A percentile compares a stretch with the other conserved stretches of the same genome.
These are phyloP conservation scores for Peromyscus aztecus DNA, from an alignment of 2,797 vertebrate species.

Conservation along the genomic window DNA sequence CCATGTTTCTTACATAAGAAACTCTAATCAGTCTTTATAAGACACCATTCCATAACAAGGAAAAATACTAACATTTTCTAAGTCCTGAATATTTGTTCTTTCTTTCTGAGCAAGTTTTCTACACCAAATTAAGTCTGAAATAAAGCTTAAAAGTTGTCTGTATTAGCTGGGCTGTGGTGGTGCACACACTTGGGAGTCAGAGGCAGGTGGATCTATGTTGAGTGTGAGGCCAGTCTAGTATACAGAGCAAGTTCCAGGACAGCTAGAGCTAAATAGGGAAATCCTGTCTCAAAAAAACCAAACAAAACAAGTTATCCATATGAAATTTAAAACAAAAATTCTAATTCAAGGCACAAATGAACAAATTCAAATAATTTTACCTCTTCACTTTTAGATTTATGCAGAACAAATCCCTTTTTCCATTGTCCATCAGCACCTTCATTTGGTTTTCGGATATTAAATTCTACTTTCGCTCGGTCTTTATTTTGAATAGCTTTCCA, in stretches of 20 bases:
- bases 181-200: neutral
- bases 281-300: neutral
- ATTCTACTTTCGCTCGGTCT: conserved; percentile 98
- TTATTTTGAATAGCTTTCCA: conserved; percentile 99
- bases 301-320: neutral
- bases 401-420: conserved; percentile 99
- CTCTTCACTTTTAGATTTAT: conserved; percentile 99
- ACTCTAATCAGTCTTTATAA: neutral
- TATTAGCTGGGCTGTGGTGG: neutral
- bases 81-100: neutral
- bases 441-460: conserved; percentile 99
- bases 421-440: conserved; percentile 98
- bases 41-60: neutral
- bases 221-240: neutral
- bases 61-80: neutral
- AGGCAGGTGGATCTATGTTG: neutral
- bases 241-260: neutral
- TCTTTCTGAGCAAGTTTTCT: neutral
- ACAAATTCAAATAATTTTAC: conserved; percentile 83
- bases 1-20: neutral
- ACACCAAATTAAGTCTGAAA: neutral
- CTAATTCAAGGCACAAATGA: neutral
- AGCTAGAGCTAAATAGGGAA: neutral
- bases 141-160: neutral
- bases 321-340: conserved; percentile 45